Evolutionary conservation across 2,113 vertebrate species (phyloP).

Genomic region (Bucco capensis): DNA sequence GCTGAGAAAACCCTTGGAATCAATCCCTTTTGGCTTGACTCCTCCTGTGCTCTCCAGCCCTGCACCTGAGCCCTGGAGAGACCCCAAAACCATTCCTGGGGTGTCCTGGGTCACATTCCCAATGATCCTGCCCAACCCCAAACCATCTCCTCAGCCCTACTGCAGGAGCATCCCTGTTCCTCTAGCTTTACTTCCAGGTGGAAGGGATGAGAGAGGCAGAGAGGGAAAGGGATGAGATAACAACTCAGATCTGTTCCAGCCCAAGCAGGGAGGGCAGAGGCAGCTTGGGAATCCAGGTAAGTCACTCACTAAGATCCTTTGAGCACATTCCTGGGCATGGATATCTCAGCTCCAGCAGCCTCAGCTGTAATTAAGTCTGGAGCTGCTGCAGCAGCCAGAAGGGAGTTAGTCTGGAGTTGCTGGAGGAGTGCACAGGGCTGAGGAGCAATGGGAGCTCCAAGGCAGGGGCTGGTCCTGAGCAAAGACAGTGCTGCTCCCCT

Average conservation of each 20-base stretch:
- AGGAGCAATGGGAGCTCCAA: background rate
- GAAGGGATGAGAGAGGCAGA: background rate
- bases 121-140: rapidly evolving
- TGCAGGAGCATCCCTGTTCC: background rate
- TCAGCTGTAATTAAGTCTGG: conserved; percentile 56
- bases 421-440: background rate
- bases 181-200: background rate
- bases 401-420: background rate
- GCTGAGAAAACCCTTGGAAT: background rate
- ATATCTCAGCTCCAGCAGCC: conserved; percentile 17
- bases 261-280: background rate
- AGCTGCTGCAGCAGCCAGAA: background rate
- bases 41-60: background rate
- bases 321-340: conserved; percentile 5
- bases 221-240: background rate
- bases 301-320: conserved; percentile 19
- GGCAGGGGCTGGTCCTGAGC: background rate
- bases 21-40: background rate
- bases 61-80: too few species aligned
- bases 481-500: background rate
- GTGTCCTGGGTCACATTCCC: background rate
- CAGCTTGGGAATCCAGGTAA: background rate
- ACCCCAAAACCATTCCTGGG: rapidly evolving
- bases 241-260: background rate
- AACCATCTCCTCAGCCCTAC: background rate